A percentile compares a stretch with the other conserved stretches of the same genome.
Evolutionary conservation across 2,888 invertebrate genomes (phyloP).

Genomic region (Podabrus alpinus): DNA sequence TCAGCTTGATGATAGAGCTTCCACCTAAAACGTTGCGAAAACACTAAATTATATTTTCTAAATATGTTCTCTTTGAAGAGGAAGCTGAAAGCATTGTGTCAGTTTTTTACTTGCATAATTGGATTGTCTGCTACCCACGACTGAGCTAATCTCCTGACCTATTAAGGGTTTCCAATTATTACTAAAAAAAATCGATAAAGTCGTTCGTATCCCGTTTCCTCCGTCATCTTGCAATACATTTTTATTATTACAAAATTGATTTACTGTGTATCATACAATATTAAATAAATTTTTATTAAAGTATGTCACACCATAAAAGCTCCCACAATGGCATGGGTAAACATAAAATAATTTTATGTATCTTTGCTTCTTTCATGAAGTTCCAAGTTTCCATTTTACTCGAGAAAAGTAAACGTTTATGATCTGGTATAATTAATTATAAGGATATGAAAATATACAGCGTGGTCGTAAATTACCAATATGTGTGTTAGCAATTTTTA

Average conservation of each 20-base stretch:
- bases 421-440: background rate
- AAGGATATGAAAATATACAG: background rate
- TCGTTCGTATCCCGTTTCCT: background rate
- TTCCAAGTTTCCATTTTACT: background rate
- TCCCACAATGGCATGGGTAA: background rate
- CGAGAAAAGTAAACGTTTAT: background rate
- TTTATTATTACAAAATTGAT: background rate
- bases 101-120: background rate
- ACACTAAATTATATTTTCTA: background rate
- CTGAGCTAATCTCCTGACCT: background rate
- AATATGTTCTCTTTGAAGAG: background rate
- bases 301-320: background rate
- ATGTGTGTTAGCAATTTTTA: background rate
- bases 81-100: background rate
- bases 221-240: background rate
- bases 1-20: too few relatives aligned
- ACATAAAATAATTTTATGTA: background rate
- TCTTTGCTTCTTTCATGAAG: background rate
- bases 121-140: background rate
- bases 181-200: background rate
- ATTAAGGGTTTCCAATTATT: background rate
- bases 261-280: background rate
- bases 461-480: background rate
- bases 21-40: background rate
- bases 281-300: background rate